A percentile compares a stretch with the other conserved stretches of the same genome.
These are phyloP conservation scores for Hyles vespertilio DNA, from an alignment of 1,140 invertebrate genomes.

Conservation along the genomic window DNA sequence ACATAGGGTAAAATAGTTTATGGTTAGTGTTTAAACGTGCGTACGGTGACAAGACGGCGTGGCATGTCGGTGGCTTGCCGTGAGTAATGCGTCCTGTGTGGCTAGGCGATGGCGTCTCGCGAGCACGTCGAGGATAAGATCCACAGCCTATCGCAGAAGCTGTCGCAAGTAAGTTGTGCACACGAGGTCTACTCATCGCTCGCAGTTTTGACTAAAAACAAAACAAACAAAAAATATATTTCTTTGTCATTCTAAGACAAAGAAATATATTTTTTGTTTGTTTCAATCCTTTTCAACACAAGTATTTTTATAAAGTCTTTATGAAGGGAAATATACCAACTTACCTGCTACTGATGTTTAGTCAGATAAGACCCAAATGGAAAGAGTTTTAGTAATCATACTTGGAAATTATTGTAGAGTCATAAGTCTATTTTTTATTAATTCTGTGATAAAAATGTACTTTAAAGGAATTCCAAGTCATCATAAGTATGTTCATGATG, in stretches of 20 bases:
- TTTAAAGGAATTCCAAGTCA: too few relatives aligned
- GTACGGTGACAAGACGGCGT: slow-evolving; percentile 45
- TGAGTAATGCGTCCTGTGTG: slow-evolving; percentile 64
- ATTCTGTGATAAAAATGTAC: too few relatives aligned
- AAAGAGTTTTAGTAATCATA: too few relatives aligned
- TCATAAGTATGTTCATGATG: too few relatives aligned
- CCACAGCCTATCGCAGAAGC: slow-evolving; percentile 79
- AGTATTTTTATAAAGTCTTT: too few relatives aligned
- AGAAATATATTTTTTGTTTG: too few relatives aligned
- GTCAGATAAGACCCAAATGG: too few relatives aligned
- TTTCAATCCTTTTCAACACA: too few relatives aligned
- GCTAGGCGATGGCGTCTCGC: slow-evolving; percentile 79
- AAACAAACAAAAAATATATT: not conserved
- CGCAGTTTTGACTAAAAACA: not conserved
- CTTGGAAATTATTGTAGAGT: too few relatives aligned
- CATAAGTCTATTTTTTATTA: too few relatives aligned
- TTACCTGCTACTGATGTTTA: too few relatives aligned
- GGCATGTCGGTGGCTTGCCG: slow-evolving; percentile 52
- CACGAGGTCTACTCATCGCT: not conserved
- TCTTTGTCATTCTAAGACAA: not conserved
- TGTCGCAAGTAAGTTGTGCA: slow-evolving; percentile 79
- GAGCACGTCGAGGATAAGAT: slow-evolving; percentile 82
- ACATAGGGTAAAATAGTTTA: not conserved
- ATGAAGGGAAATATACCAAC: too few relatives aligned
- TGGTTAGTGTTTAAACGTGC: slow-evolving; percentile 7